These are phyloP conservation scores for Pecten maximus DNA, from an alignment of 2,888 invertebrate genomes.

Conservation along the genomic window DNA sequence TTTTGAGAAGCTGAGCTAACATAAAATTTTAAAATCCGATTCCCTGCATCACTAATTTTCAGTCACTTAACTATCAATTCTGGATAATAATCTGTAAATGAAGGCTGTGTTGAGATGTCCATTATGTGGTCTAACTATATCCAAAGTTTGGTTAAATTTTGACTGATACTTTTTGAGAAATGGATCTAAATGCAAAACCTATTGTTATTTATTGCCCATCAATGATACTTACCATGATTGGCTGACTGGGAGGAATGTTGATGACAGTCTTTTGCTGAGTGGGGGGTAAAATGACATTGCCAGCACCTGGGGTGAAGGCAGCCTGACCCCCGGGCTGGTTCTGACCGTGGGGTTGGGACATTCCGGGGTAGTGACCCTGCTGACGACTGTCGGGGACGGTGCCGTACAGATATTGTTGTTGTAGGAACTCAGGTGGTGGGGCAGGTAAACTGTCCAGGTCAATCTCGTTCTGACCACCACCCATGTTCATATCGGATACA, in stretches of 20 bases:
- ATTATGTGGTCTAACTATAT: too few relatives aligned
- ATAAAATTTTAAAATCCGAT: too few relatives aligned
- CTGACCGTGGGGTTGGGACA: slow-evolving; percentile 67
- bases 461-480: slow-evolving; percentile 56
- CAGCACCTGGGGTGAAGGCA: slow-evolving; percentile 73
- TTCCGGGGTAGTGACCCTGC: slow-evolving; percentile 67
- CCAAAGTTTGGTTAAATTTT: too few relatives aligned
- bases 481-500: slow-evolving; percentile 65
- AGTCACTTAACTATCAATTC: too few relatives aligned
- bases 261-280: slow-evolving; percentile 69
- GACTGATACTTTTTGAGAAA: too few relatives aligned
- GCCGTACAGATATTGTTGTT: slow-evolving; percentile 78
- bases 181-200: too few relatives aligned
- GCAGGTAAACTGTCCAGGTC: slow-evolving; percentile 70
- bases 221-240: slow-evolving; percentile 63
- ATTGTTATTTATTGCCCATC: too few relatives aligned
- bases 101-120: too few relatives aligned
- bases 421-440: slow-evolving; percentile 76
- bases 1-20: too few relatives aligned
- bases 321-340: slow-evolving; percentile 53
- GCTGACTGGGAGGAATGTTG: slow-evolving; percentile 71
- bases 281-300: slow-evolving; percentile 64
- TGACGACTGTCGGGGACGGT: slow-evolving; percentile 73
- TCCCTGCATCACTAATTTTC: too few relatives aligned
- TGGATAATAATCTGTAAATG: too few relatives aligned